These are phyloP conservation scores for Pelecanus crispus DNA, from an alignment of 2,113 vertebrate genomes.

Conservation along the genomic window DNA sequence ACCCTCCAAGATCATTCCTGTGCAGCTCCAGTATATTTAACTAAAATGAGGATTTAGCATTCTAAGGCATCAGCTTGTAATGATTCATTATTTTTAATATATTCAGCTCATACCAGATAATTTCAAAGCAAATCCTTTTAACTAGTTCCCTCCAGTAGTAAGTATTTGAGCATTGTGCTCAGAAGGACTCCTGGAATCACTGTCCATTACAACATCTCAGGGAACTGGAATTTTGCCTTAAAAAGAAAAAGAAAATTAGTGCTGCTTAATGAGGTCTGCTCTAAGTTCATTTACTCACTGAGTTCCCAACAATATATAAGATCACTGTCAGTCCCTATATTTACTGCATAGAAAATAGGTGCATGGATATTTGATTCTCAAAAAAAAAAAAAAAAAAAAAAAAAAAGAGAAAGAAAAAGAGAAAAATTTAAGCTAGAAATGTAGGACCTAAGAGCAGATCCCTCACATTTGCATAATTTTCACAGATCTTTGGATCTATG, in stretches of 20 bases:
- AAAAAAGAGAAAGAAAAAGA: too few species aligned
- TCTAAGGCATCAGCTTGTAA: constrained; percentile 52
- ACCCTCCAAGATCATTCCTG: constrained; percentile 42
- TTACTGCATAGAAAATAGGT: background rate
- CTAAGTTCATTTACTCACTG: background rate
- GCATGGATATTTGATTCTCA: background rate
- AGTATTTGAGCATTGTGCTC: constrained; percentile 1
- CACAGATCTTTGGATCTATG: background rate
- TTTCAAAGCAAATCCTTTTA: constrained; percentile 61
- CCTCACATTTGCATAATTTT: background rate
- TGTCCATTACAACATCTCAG: background rate
- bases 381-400: too few species aligned
- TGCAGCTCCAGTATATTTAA: constrained; percentile 58
- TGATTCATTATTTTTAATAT: constrained; percentile 70
- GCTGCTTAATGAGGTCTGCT: background rate
- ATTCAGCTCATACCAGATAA: constrained; percentile 60
- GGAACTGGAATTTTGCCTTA: background rate
- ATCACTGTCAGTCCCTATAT: background rate
- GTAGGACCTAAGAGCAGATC: background rate
- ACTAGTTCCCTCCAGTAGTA: constrained; percentile 57
- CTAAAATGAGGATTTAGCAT: constrained; percentile 66
- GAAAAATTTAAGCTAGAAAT: background rate
- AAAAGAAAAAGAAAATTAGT: constrained; percentile 5
- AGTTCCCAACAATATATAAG: background rate
- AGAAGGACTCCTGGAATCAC: background rate